Evolutionary conservation across 2,113 vertebrate species (phyloP), one percentile per base, ranked within the genome.

Genomic region (Delphinus delphis): DNA sequence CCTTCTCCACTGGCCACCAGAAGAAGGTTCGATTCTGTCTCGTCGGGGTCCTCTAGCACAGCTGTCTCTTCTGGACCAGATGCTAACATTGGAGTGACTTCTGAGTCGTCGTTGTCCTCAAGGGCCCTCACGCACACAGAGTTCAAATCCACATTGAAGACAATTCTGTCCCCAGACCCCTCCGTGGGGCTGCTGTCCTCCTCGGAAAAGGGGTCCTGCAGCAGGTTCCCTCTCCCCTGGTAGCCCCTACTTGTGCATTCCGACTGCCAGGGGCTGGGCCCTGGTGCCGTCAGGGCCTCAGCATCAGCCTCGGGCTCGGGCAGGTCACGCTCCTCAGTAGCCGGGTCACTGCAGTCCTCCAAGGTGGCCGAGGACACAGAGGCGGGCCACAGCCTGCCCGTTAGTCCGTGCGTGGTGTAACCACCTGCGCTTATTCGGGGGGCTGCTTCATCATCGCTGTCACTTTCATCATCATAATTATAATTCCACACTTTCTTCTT

Each of bases 61-160:
- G 0, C 18, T 0, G 3, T 63, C 1, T 93, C 95, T 15, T 96
- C 88, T 17, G 13, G 89, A 36, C 50, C 76, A 58, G 6, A 93
- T 23, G 55, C 63, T 2, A 73, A 44, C 8, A 21, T 7, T 1
- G 14, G 86, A 12, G 90, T 9, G 41, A 13, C 74, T 44, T 88
- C 80, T 8, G 95, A 33, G 71, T 80, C 11, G 1, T 90, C 60
- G 18, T 88, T 15, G 18, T 70, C 90, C 36, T 68, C 77, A 15
- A 79, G 76, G 31, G 17, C 10, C 41, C 98, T 98, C 97, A 99
- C 38, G 62, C 93, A 96, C 88, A 99, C 99, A 5, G 98, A 95
- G 8, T 94, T 81, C 31, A 99, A 82, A 41, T 96, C 92, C 89
- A 99, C 98, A n/a, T 98, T 98, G 92, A 99, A 99, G 89, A 94